These are phyloP conservation scores for Galleria mellonella DNA, from an alignment of 1,140 invertebrate species.

Conservation along the genomic window DNA sequence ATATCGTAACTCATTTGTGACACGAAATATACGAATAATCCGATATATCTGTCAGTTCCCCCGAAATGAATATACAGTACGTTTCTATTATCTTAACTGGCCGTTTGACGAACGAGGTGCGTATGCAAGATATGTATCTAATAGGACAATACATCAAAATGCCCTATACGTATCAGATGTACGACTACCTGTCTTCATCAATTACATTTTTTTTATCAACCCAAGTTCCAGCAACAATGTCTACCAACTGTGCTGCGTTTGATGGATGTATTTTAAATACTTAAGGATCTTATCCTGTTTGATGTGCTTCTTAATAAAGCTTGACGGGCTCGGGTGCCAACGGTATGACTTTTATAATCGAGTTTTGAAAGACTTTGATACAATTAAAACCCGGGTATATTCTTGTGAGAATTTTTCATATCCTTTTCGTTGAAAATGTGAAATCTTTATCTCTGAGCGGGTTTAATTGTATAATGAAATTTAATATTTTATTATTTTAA, in stretches of 20 bases:
- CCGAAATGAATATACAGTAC: slow-evolving; percentile 27
- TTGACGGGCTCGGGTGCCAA: slow-evolving; percentile 3
- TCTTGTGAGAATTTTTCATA: too few species aligned
- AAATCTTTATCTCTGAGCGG: too few species aligned
- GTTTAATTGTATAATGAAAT: too few species aligned
- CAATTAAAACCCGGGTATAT: too few species aligned
- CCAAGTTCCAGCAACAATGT: slow-evolving; percentile 35
- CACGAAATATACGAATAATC: slow-evolving; percentile 10
- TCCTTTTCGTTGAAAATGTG: too few species aligned
- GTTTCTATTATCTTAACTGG: slow-evolving; percentile 25
- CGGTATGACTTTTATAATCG: slow-evolving; percentile 1
- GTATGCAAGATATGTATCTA: slow-evolving; percentile 41
- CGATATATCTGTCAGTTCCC: slow-evolving; percentile 1
- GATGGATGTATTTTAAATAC: slow-evolving; percentile 55
- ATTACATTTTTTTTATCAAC: slow-evolving; percentile 55
- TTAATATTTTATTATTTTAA: too few species aligned
- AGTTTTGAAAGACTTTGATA: too few species aligned
- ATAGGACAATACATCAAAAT: slow-evolving; percentile 50
- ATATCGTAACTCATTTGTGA: slow-evolving; percentile 3
- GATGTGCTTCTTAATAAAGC: slow-evolving; percentile 15
- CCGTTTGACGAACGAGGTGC: slow-evolving; percentile 4
- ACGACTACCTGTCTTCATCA: slow-evolving; percentile 64
- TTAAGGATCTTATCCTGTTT: slow-evolving; percentile 23
- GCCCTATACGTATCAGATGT: slow-evolving; percentile 39
- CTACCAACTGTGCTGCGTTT: slow-evolving; percentile 36